phyloP scores from a whole-genome alignment of 2,113 vertebrate species.

The Scytalopus superciliaris region DNA sequence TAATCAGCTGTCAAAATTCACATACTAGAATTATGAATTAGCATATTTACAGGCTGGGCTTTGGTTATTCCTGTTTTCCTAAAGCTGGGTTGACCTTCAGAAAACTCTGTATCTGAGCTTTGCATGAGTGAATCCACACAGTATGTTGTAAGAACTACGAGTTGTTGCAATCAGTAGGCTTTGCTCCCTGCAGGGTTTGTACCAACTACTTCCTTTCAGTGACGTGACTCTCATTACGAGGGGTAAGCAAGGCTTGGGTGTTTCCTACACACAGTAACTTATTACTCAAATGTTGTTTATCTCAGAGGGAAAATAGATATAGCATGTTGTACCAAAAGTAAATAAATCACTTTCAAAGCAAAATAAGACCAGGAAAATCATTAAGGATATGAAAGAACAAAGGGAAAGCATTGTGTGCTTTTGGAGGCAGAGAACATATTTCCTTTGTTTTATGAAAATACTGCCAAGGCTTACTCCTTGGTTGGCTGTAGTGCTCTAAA shows the following conservation, averaged over 20 bases:
- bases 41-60: background rate
- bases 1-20: background rate
- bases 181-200: background rate
- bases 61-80: background rate
- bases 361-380: background rate
- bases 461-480: background rate
- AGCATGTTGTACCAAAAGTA: background rate
- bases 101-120: background rate
- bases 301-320: background rate
- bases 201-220: background rate
- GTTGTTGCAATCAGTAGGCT: background rate
- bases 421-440: background rate
- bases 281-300: slow-evolving; percentile 31
- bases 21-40: background rate
- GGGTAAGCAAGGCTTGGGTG: background rate
- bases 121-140: background rate
- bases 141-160: background rate
- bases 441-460: slow-evolving; percentile 18
- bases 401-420: background rate
- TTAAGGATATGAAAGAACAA: slow-evolving; percentile 1
- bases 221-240: background rate
- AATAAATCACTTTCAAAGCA: background rate
- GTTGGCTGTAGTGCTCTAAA: background rate
- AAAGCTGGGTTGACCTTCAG: background rate
- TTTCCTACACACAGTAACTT: slow-evolving; percentile 6